Evolutionary conservation across 92 coral and sea anemone genomes (phyloP), one percentile per base, ranked within the genome.

Genomic region (Blastomussa wellsi): DNA sequence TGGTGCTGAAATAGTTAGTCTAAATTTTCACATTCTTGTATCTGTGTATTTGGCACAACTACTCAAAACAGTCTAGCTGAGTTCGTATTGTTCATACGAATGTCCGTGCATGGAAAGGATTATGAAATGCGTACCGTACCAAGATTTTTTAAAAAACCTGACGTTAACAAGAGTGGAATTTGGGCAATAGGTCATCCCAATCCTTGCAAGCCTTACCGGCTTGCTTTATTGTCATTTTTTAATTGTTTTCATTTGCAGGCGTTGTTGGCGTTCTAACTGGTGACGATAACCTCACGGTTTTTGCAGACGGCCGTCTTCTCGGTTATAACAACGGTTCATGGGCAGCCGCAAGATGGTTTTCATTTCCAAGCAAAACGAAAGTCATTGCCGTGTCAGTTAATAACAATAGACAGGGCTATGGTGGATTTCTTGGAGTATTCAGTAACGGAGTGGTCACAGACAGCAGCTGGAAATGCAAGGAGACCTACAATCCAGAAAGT

Each of bases 401-500:
- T 26, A 53, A 53, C 60, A 7, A 22, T 4, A 24, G 5, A 17
- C 22, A 53, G 22, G 60, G 60, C n/a, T 53, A 17, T 7, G 60
- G 60, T 53, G 60, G 60, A 53, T 53, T 53, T 9, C 60, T 53
- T 2, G 60, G 60, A 7, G 26, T 53, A 7, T 53, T 53, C 7
- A 53, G 60, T 53, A 53, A 53, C 26, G 60, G 24, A 17, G 60
- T 53, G 60, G 60, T 53, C n/a, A 19, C 60, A 19, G 60, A 53
- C 20, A 19, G 60, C n/a, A 36, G 22, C 73, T 67, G 73, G 73
- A 67, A 67, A 67, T 67, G 73, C 73, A 67, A 67, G 1, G 73
- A 53, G 24, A 53, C n/a, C 60, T 17, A 3, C 20, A 53, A 3
- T 4, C n/a, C 60, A 53, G 60, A 53, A 19, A 22, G 20, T 53